Conservation (phyloP, 1,140 invertebrate species). For the Adoxophyes honmai region DNA sequence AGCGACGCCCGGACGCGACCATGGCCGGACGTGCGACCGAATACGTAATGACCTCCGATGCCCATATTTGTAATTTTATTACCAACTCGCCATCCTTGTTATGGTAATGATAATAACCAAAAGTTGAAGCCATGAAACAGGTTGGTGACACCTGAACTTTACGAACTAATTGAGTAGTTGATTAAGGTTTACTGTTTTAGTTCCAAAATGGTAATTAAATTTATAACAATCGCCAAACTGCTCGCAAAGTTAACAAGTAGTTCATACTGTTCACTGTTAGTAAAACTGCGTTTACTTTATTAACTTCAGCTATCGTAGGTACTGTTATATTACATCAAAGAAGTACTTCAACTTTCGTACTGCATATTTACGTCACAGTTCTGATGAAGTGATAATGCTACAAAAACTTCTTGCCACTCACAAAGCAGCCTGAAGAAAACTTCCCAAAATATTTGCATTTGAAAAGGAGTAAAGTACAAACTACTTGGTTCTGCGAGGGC, state of each 20-base stretch:
- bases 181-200: background rate
- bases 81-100: conserved; percentile 37
- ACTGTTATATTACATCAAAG: too few relatives aligned
- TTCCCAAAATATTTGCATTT: conserved; percentile 51
- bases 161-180: background rate
- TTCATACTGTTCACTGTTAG: too few relatives aligned
- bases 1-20: conserved; percentile 19
- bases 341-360: background rate
- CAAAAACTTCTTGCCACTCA: conserved; percentile 40
- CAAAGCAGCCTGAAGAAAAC: conserved; percentile 35
- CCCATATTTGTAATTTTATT: conserved; percentile 46
- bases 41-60: conserved; percentile 39
- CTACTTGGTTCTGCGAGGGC: conserved; percentile 31
- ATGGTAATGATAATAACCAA: conserved; percentile 37
- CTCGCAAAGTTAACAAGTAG: too few relatives aligned
- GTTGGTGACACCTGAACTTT: background rate
- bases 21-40: conserved; percentile 35
- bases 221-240: too few relatives aligned
- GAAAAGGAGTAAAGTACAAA: conserved; percentile 38
- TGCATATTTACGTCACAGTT: background rate
- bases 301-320: too few relatives aligned
- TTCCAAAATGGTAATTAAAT: too few relatives aligned
- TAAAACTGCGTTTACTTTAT: too few relatives aligned
- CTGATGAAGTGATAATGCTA: conserved; percentile 24
- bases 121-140: conserved; percentile 16